Percentiles rank a stretch among this genome's conserved stretches.
Conservation (phyloP, 2,113 vertebrate species). For the Smithornis capensis region DNA sequence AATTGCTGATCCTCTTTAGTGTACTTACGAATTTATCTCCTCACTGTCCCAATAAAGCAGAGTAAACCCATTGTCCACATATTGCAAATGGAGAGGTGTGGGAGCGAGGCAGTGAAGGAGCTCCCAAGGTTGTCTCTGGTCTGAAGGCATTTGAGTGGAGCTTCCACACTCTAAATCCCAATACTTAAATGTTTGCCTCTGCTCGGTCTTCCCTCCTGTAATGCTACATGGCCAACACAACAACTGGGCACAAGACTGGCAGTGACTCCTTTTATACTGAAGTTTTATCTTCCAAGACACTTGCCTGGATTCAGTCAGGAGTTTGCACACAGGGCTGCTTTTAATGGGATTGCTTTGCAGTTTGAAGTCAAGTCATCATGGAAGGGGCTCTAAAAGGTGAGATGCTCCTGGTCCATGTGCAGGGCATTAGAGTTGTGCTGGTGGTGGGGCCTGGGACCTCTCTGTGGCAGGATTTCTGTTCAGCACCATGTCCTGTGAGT, state of each 20-base stretch:
- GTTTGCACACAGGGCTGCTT: not conserved
- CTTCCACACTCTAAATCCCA: not conserved
- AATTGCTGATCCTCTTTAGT: not conserved
- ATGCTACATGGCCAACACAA: rapidly evolving
- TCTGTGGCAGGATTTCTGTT: not conserved
- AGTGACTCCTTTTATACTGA: not conserved
- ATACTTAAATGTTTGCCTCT: not conserved
- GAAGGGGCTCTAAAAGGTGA: not conserved
- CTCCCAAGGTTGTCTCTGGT: not conserved
- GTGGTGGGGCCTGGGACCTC: not conserved
- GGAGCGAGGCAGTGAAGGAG: not conserved
- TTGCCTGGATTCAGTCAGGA: not conserved
- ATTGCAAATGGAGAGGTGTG: not conserved
- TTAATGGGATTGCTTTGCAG: not conserved
- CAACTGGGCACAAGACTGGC: not conserved
- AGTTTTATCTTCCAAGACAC: not conserved
- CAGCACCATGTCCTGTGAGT: not conserved
- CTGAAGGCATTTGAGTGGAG: not conserved
- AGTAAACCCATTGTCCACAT: not conserved
- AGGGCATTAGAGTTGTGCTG: not conserved
- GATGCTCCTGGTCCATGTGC: not conserved
- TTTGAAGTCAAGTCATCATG: not conserved
- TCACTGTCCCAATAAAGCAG: not conserved
- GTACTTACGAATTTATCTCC: not conserved
- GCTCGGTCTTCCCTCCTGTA: not conserved